Evolutionary conservation across 2,888 invertebrate species (phyloP).

Genomic region (Ceratothoa steindachneri): DNA sequence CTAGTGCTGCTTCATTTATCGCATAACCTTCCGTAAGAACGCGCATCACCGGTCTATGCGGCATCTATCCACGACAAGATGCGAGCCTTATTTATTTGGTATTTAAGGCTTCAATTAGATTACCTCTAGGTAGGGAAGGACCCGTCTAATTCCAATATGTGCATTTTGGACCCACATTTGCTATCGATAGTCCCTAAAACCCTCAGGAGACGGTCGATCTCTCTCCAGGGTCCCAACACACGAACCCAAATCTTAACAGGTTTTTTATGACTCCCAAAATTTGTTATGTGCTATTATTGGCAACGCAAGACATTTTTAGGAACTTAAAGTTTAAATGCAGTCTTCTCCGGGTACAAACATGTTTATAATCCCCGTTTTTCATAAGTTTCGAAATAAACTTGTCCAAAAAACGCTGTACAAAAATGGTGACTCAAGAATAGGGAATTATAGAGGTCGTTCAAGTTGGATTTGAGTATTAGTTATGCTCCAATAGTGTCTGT

Average conservation of each 20-base stretch:
- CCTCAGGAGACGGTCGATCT: not conserved
- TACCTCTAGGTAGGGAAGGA: not conserved
- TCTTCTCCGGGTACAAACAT: not conserved
- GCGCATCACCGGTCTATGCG: not conserved
- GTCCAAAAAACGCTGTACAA: not conserved
- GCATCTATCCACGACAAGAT: not conserved
- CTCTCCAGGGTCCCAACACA: conserved; percentile 41
- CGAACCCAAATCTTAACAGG: conserved; percentile 40
- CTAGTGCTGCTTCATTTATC: conserved; percentile 7
- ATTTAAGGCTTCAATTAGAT: not conserved
- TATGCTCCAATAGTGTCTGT: not conserved
- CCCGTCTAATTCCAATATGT: not conserved
- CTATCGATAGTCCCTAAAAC: not conserved
- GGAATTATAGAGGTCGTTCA: not conserved
- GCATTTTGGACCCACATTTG: not conserved
- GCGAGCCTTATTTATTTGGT: not conserved
- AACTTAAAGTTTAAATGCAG: conserved; percentile 1
- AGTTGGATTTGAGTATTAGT: not conserved
- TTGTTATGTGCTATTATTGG: conserved; percentile 46
- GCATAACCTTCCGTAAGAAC: not conserved
- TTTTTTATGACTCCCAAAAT: conserved; percentile 46
- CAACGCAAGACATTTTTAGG: conserved; percentile 19
- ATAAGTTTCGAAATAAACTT: not conserved
- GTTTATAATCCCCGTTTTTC: not conserved
- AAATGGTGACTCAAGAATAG: not conserved